These are phyloP conservation scores for Oncorhynchus masou DNA, from an alignment of 2,113 vertebrate genomes.

Conservation along the genomic window DNA sequence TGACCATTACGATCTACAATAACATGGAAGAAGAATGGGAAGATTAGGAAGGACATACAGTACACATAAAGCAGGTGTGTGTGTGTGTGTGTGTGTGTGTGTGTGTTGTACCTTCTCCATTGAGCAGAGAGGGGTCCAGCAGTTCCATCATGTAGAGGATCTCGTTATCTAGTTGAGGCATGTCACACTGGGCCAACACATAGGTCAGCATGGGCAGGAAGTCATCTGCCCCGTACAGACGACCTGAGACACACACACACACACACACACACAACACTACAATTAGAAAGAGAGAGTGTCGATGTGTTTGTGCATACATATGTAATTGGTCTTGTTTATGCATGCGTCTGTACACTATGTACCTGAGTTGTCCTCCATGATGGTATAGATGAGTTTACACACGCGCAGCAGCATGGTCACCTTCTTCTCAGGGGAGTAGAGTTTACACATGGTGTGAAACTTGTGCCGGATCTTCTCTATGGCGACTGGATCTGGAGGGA, in stretches of 20 bases:
- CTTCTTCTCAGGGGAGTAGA: constrained; percentile 95
- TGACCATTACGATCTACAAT: background rate
- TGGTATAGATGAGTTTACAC: constrained; percentile 93
- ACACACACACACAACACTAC: background rate
- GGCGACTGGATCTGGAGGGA: constrained; percentile 81
- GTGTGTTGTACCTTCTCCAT: constrained; percentile 85
- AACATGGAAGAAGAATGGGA: background rate
- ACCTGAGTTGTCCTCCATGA: constrained; percentile 97
- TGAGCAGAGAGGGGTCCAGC: constrained; percentile 86
- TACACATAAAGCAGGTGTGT: no score
- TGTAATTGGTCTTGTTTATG: background rate
- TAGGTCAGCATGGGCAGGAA: constrained; percentile 94
- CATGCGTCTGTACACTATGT: background rate
- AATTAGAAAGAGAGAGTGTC: background rate
- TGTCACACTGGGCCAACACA: constrained; percentile 90
- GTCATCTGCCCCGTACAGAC: constrained; percentile 84
- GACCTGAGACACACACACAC: constrained; percentile 40
- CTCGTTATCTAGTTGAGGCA: constrained; percentile 90
- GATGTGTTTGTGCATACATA: background rate
- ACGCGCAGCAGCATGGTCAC: constrained; percentile 85
- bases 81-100: background rate
- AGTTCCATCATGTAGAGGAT: constrained; percentile 98
- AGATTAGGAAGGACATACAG: no score
- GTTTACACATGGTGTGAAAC: constrained; percentile 89
- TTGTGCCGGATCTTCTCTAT: constrained; percentile 93